Conservation (phyloP, 2,797 vertebrate genomes). For the Xiphorhynchus erythropygius region DNA sequence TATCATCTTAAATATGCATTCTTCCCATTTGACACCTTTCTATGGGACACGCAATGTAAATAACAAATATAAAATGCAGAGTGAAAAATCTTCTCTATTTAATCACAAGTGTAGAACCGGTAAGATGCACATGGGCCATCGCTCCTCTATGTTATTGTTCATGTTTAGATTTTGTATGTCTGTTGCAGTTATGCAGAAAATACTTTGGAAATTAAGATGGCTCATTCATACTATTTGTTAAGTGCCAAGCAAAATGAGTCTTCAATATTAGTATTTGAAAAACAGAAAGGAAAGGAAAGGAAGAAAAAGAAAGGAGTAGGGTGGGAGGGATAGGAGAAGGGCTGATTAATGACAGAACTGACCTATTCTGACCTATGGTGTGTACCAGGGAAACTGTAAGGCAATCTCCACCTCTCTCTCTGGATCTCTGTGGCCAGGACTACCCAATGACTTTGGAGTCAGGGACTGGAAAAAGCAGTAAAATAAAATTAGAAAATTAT, state of each 20-base stretch:
- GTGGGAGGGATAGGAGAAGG: rapidly evolving
- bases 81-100: not conserved
- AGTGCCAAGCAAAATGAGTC: not conserved
- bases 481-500: not conserved
- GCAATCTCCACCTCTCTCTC: not conserved
- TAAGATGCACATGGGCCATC: not conserved
- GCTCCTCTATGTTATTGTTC: rapidly evolving
- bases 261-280: not conserved
- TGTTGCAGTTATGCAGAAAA: not conserved
- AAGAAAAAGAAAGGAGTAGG: rapidly evolving
- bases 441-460: not conserved
- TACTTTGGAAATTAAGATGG: not conserved
- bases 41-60: not conserved
- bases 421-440: not conserved
- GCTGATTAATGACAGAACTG: not conserved
- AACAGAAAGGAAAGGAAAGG: not conserved
- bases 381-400: not conserved
- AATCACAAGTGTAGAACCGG: not conserved
- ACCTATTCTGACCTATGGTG: not conserved
- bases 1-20: not conserved
- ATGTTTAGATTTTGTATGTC: not conserved
- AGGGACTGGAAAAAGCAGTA: not conserved
- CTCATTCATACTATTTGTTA: not conserved
- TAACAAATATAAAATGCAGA: not conserved
- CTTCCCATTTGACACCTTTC: not conserved